Evolutionary conservation across 2,113 vertebrate species (phyloP).

Genomic region (Rhinogobius similis): DNA sequence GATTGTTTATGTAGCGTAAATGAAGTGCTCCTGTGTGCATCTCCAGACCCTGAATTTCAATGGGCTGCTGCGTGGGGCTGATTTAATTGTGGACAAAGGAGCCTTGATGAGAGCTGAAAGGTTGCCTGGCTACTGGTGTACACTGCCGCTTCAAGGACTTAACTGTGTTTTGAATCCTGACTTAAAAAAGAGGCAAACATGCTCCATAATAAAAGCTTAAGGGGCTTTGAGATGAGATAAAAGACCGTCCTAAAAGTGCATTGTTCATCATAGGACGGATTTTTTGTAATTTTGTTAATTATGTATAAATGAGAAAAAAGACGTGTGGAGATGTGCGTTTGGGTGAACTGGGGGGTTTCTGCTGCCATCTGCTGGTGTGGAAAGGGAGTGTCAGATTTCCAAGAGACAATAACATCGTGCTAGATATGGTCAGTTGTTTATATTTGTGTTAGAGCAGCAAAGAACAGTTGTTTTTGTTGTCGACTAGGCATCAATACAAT

Average conservation of each 20-base stretch:
- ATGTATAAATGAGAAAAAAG: conserved; percentile 10
- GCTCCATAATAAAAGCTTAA: conserved; percentile 40
- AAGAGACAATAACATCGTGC: background rate
- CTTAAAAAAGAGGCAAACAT: conserved; percentile 43
- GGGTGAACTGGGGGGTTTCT: conserved; percentile 25
- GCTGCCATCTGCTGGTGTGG: conserved; percentile 60
- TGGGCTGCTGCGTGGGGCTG: conserved; percentile 36
- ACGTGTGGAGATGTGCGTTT: conserved; percentile 6
- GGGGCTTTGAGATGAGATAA: conserved; percentile 37
- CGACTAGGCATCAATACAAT: too few species aligned
- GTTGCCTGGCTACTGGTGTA: conserved; percentile 88
- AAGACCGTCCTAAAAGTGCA: conserved; percentile 6
- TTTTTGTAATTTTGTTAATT: conserved; percentile 6
- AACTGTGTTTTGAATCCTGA: conserved; percentile 83
- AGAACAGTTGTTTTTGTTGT: background rate
- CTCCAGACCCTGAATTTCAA: conserved; percentile 28
- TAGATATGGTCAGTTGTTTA: background rate
- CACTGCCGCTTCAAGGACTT: conserved; percentile 80
- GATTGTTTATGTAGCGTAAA: conserved; percentile 34
- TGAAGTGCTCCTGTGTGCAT: conserved; percentile 8
- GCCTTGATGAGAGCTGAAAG: conserved; percentile 86
- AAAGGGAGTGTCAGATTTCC: background rate
- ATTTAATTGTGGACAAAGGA: conserved; percentile 85
- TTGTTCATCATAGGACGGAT: background rate
- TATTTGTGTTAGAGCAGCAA: background rate